phyloP scores from a whole-genome alignment of 1,140 invertebrate species.

The Macrobrachium rosenbergii region DNA sequence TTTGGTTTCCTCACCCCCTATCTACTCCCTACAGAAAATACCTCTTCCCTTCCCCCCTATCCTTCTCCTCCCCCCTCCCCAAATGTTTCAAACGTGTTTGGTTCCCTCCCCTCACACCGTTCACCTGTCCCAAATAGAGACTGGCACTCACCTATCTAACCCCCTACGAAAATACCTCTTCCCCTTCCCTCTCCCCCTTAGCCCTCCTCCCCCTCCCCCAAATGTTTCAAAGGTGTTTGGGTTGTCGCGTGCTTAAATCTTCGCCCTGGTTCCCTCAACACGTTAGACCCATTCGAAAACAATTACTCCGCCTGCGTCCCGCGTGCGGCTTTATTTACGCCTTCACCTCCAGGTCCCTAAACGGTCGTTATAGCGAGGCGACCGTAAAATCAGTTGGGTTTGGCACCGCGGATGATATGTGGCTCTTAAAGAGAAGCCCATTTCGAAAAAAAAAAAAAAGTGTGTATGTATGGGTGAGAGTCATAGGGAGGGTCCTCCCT shows the following conservation, averaged over 20 bases:
- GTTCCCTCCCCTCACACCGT: too few species aligned
- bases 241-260: too few species aligned
- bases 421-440: neutral
- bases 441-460: neutral
- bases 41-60: neutral
- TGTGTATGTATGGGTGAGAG: neutral
- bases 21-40: neutral
- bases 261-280: too few species aligned
- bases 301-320: too few species aligned
- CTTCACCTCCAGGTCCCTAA: conserved; percentile 7
- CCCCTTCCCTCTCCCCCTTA: neutral
- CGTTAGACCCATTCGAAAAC: too few species aligned
- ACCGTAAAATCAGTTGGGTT: conserved; percentile 47
- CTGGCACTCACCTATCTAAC: too few species aligned
- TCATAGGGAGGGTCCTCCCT: neutral
- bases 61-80: neutral
- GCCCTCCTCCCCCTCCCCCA: neutral
- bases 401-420: conserved; percentile 27
- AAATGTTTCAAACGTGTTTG: neutral
- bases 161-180: neutral
- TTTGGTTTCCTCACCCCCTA: neutral
- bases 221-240: neutral
- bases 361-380: conserved; percentile 47
- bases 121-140: too few species aligned
- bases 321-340: conserved; percentile 10